Base-by-base conservation (phyloP, 2,888 invertebrate species). In the Abrostola triplasia region DNA sequence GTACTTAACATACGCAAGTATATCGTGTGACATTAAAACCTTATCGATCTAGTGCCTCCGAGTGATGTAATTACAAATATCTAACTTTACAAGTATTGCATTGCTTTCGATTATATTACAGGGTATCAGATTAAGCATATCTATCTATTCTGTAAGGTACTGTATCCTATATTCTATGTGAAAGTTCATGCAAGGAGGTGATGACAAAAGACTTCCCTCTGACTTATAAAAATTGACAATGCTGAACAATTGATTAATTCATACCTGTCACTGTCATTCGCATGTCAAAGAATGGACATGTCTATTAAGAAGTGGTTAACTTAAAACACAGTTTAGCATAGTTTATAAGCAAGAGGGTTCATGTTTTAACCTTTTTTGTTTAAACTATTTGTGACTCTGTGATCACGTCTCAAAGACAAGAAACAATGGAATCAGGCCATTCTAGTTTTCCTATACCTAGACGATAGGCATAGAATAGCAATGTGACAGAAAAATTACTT, bases 21-120 rank as follows among this genome's bases (percentile, higher is more conserved):
- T 73, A 85, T 79, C 73, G 80, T 77, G 90, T 90, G 89, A 87
- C 77, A 79, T 85, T 87, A 88, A 84, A 82, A 80, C 74, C 86
- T 88, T 88, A 90, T 79, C 59, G 73, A 85, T 79, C 84, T 88
- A 86, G 91, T 91, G 90, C 89, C 84, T 83, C 79, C 77, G 57
- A 87, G 91, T 91, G 90, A 90, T 90, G 89, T 88, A 85, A 88
- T 82, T 79, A 84, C 72, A 80, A 83, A 77, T 73, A 80, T 74
- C 66, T 77, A 76, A 77, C 70, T 77, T 82, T 78, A 73, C 42
- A 82, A 76, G 59, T 77, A 80, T 77, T 80, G 72, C 77, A 78
- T 82, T 84, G 70, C 77, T 77, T 81, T 64, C 69, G 61, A 72
- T 69, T 73, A 73, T 72, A 73, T 78, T 73, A 69, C 73, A 70